A percentile compares a stretch with the other conserved stretches of the same genome.
Conservation (phyloP, 2,113 vertebrate species). For the Columba livia region DNA sequence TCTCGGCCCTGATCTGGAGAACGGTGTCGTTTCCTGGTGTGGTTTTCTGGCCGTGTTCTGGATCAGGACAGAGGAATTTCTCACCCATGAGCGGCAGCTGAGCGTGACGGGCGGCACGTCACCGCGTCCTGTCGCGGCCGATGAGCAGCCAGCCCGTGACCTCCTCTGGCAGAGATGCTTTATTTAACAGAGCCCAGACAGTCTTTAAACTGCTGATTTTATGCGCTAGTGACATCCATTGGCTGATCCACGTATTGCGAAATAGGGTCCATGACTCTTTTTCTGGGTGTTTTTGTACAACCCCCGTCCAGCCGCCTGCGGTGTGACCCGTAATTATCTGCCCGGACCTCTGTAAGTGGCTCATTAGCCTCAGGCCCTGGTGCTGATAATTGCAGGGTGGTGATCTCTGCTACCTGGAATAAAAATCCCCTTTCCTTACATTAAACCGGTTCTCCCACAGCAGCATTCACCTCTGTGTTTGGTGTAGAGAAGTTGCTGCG, state of each 20-base stretch:
- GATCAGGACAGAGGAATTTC: not conserved
- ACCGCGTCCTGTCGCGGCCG: not conserved
- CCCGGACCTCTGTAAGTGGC: not conserved
- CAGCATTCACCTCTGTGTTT: too few relatives aligned
- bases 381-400: accelerated
- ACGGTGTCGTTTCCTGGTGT: not conserved
- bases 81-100: not conserved
- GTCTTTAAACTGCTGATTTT: not conserved
- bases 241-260: not conserved
- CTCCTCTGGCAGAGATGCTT: not conserved
- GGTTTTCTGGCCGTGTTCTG: not conserved
- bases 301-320: not conserved
- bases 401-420: not conserved
- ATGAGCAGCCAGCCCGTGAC: not conserved
- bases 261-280: not conserved
- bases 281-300: not conserved
- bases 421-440: not conserved
- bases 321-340: accelerated
- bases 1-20: not conserved
- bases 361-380: not conserved
- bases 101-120: not conserved
- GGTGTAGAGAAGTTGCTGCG: too few relatives aligned
- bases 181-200: not conserved
- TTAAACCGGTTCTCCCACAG: too few relatives aligned
- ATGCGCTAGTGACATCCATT: constrained; percentile 1